Evolutionary conservation across 2,797 vertebrate species (phyloP), one percentile per base, ranked within the genome.

Genomic region (Galago senegalensis): DNA sequence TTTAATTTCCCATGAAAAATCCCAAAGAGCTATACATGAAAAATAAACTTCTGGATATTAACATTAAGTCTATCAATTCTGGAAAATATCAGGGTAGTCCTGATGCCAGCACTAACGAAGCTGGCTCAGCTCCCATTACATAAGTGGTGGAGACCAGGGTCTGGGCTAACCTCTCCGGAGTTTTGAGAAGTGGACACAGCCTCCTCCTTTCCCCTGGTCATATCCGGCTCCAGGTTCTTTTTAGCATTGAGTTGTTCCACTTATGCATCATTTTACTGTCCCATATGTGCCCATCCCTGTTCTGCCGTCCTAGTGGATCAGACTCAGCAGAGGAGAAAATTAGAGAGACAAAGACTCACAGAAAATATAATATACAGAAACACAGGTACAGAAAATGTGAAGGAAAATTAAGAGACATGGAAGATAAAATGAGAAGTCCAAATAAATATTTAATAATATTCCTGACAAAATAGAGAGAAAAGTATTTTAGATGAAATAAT

Each of bases 1-100:
- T 81, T 21, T 53, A 92, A 18, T 92, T 90, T 98, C 92, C 92
- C 95, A 97, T 97, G 96, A 97, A 98, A 98, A 97, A 93, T 95
- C 70, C 53, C 83, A 85, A 93, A 97, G 87, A 60, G 13, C 88
- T 83, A 49, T 93, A 97, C 91, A 76, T 91, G 61, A 76, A 94
- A 27, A 61, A 56, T 16, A 88, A 95, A 92, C 85, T 72, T 60
- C 27, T 31, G 63, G 65, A 79, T 73, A 60, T 7, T 75, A 95
- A 63, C 60, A 46, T 75, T 72, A 72, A 95, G 69, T 77, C 97
- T 93, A 77, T 84, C 56, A 89, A 67, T n/a, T 85, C 73, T 88
- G 40, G 60, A 85, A 90, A 85, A 72, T 76, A 81, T n/a, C 29
- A 18, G n/a, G 29, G 46, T 21, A 34, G 56, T 25, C 25, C 1